Evolutionary conservation across 2,888 invertebrate genomes (phyloP).

Genomic region (Cartodere bifasciata): DNA sequence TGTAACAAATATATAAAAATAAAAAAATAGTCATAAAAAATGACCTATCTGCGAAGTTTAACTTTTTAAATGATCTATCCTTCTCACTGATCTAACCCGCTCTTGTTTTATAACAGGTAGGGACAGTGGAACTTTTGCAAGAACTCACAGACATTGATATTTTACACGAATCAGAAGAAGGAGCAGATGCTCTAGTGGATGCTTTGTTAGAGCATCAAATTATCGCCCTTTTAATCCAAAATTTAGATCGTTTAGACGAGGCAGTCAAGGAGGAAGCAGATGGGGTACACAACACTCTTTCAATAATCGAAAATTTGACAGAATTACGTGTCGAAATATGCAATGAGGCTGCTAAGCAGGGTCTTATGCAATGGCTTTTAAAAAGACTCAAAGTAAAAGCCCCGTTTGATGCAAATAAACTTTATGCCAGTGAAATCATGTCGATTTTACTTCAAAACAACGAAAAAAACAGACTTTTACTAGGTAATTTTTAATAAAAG

Average conservation of each 20-base stretch:
- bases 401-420: constrained; percentile 88
- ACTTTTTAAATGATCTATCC: too few species aligned
- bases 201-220: constrained; percentile 76
- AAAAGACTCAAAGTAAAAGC: constrained; percentile 77
- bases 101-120: too few species aligned
- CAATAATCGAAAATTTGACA: constrained; percentile 85
- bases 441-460: constrained; percentile 90
- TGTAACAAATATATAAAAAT: too few species aligned
- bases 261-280: constrained; percentile 86
- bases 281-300: constrained; percentile 86
- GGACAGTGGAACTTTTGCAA: constrained; percentile 46
- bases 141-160: constrained; percentile 96
- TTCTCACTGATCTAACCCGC: too few species aligned
- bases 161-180: constrained; percentile 85
- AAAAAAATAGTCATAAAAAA: too few species aligned
- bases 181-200: constrained; percentile 76
- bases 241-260: constrained; percentile 88
- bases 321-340: constrained; percentile 81
- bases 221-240: constrained; percentile 81
- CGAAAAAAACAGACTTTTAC: constrained; percentile 61
- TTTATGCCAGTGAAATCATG: constrained; percentile 91
- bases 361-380: constrained; percentile 82
- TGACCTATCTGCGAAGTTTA: too few species aligned
- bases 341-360: constrained; percentile 77
- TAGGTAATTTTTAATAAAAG: too few species aligned